A percentile compares a stretch with the other conserved stretches of the same genome.
These are phyloP conservation scores for Rhadina sibilatrix DNA, from an alignment of 2,113 vertebrate species.

Conservation along the genomic window DNA sequence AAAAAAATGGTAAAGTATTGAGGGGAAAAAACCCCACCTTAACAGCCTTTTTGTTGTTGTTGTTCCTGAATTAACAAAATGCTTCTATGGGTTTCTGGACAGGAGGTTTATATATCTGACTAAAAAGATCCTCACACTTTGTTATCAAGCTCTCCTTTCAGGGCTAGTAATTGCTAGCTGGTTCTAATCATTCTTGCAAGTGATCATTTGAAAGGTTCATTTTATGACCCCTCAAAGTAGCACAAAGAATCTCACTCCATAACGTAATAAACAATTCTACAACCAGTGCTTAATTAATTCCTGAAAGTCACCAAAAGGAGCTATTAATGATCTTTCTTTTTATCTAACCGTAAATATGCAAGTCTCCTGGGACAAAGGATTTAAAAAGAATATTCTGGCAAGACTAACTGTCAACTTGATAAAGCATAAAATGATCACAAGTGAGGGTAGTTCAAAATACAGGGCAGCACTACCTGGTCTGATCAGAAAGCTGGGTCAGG, in stretches of 20 bases:
- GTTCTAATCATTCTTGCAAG: conserved; percentile 63
- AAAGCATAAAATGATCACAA: conserved; percentile 31
- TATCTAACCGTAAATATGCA: conserved; percentile 51
- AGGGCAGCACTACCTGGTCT: conserved; percentile 9
- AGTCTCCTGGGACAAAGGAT: conserved; percentile 39
- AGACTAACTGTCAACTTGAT: conserved; percentile 42
- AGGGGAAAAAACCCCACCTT: neutral
- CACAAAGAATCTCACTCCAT: conserved; percentile 58
- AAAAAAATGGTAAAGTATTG: neutral
- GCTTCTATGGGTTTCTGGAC: neutral
- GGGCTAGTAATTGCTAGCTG: conserved; percentile 43
- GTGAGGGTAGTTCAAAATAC: conserved; percentile 27
- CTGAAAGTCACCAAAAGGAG: conserved; percentile 45
- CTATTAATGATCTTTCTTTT: conserved; percentile 65
- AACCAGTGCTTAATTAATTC: conserved; percentile 71
- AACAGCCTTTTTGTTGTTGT: neutral
- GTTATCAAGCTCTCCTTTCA: conserved; percentile 27
- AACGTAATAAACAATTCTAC: conserved; percentile 68
- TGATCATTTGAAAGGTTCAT: conserved; percentile 64
- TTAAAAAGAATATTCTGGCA: conserved; percentile 49
- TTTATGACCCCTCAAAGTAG: conserved; percentile 69
- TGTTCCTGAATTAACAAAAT: neutral
- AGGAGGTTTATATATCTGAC: neutral
- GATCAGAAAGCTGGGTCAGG: conserved; percentile 16
- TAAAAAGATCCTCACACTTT: conserved; percentile 16